phyloP scores from a whole-genome alignment of 2,888 invertebrate genomes.

The Baronia brevicornis region DNA sequence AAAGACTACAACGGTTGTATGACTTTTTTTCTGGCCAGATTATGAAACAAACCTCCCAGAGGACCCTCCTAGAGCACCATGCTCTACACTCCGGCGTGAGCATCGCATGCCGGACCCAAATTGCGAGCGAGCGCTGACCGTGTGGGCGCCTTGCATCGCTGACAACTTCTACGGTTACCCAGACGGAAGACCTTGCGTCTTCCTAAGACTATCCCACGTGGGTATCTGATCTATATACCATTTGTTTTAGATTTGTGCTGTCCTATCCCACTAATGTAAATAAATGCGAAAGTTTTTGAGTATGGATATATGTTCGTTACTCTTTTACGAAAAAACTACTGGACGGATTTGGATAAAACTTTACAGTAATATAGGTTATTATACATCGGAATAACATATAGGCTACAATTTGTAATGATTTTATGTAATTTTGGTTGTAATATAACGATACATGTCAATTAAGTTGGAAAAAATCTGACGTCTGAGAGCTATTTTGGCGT shows the following conservation, averaged over 20 bases:
- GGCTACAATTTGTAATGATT: too few species aligned
- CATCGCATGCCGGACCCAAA: slow-evolving; percentile 42
- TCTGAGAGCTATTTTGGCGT: too few species aligned
- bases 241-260: neutral
- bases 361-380: too few species aligned
- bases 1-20: neutral
- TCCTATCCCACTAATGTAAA: too few species aligned
- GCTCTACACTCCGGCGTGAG: slow-evolving; percentile 48
- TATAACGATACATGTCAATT: too few species aligned
- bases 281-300: too few species aligned
- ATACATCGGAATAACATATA: too few species aligned
- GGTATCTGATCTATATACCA: slow-evolving; percentile 19
- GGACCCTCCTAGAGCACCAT: slow-evolving; percentile 58
- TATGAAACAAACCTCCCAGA: slow-evolving; percentile 62
- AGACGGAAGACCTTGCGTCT: slow-evolving; percentile 83
- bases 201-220: slow-evolving; percentile 82
- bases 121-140: slow-evolving; percentile 50
- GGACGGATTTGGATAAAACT: too few species aligned
- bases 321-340: too few species aligned
- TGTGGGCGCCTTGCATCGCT: slow-evolving; percentile 76
- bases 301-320: too few species aligned
- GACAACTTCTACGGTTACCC: slow-evolving; percentile 83
- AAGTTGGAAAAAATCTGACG: too few species aligned
- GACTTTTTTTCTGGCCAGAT: slow-evolving; percentile 25
- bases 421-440: too few species aligned